These are phyloP conservation scores for Campoletis raptor DNA, from an alignment of 2,888 invertebrate genomes.

Conservation along the genomic window DNA sequence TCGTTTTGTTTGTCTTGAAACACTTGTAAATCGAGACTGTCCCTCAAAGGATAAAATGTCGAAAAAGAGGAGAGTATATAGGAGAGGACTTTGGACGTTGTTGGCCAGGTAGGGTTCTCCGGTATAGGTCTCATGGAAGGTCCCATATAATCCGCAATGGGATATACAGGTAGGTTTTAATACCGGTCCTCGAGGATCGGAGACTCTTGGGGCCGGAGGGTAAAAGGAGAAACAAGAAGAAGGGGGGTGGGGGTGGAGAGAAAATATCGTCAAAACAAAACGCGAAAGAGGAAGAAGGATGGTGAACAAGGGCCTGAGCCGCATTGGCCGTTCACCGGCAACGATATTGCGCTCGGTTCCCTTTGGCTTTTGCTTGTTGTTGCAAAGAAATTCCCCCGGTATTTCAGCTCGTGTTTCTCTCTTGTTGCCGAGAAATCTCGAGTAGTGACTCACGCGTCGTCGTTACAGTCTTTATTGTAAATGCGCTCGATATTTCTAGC, in stretches of 20 bases:
- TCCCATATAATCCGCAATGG: conserved; percentile 21
- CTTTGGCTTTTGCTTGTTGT: conserved; percentile 35
- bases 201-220: conserved; percentile 9
- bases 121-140: conserved; percentile 22
- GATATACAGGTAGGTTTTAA: conserved; percentile 55
- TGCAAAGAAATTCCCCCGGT: conserved; percentile 37
- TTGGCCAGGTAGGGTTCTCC: conserved; percentile 24
- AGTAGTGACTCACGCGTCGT: conserved; percentile 66
- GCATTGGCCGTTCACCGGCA: conserved; percentile 52
- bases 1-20: background rate
- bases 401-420: conserved; percentile 30
- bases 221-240: background rate
- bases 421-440: conserved; percentile 40
- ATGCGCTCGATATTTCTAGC: conserved; percentile 8
- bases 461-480: conserved; percentile 38
- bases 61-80: background rate
- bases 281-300: conserved; percentile 36
- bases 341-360: conserved; percentile 47
- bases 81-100: background rate
- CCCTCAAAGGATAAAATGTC: conserved; percentile 9
- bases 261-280: conserved; percentile 53
- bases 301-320: conserved; percentile 28
- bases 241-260: too few relatives aligned
- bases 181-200: conserved; percentile 44
- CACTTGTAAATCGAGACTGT: background rate